Base-by-base conservation (phyloP, 2,888 invertebrate species). In the Hyppa rectilinea region DNA sequence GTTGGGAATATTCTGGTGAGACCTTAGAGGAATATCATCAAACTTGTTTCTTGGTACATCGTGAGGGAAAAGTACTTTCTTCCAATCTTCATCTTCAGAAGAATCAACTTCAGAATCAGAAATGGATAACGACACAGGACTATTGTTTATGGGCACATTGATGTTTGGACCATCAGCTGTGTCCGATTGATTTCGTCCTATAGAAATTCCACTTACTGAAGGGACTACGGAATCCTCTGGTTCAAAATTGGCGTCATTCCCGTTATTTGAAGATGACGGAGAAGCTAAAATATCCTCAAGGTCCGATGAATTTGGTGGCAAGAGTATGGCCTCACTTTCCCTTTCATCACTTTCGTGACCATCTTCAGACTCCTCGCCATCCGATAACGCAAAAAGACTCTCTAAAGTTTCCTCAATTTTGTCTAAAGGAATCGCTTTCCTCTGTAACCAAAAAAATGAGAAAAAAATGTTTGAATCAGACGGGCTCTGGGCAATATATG, bases 401-500 rank as follows among this genome's bases (percentile, higher is more conserved):
- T 50, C 53, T 34, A 53, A 34, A 53, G 31, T 53, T 53, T 31
- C 53, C 53, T 53, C 31, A 34, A n/a, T 31, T 34, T 53, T 53
- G 31, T 53, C 53, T 53, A 53, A 53, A 34, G 31, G 53, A 34
- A 53, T 34, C 31, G 14, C 31, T 53, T 53, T 53, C n/a, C 31
- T 53, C 31, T 53, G 31, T n/a, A 53, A 53, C 53, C 5, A 34
- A 34, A 53, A 49, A n/a, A n/a, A n/a, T n/a, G n/a, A n/a, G n/a
- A n/a, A n/a, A n/a, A n/a, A 56, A 38, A 55, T 23, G 36, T 23
- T 26, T 9, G 34, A 36, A 5, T 26, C 56, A 38, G 17, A 38
- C 56, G 56, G 56, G 36, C 36, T 56, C 56, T 26, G 56, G 36
- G 17, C 56, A 38, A 56, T 56, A 38, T 38, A 56, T 38, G 56